Evolutionary conservation across 1,140 invertebrate species (phyloP), one percentile per base, ranked within the genome.

Genomic region (Carposina sasakii): DNA sequence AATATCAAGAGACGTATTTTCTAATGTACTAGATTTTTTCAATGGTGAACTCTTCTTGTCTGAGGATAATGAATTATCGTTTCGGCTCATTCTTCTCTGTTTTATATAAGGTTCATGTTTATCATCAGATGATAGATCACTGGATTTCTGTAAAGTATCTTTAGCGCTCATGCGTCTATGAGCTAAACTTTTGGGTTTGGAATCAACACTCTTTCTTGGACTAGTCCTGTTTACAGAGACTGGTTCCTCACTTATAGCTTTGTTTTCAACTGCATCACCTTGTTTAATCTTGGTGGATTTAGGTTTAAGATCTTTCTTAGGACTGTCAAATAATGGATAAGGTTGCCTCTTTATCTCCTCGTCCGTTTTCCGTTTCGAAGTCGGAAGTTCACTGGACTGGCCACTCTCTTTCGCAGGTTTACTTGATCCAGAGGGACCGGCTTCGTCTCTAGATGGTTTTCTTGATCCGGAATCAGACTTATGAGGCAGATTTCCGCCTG

Each of bases 351-450:
- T 88, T 65, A 89, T 19, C 83, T 88, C 90, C 87, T 91, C 89
- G 81, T 91, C 87, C 87, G 86, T 71, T 89, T 92, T 89, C 89
- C 90, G 87, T 88, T 91, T 60, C 90, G 88, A 55, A 91, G 87
- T 57, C 86, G 86, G 78, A 89, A 82, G 66, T 87, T 87, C 69
- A 84, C 76, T 56, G 86, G 87, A 76, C 77, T 90, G 86, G 77
- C 76, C 62, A 77, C 62, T 70, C 81, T 86, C 82, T 85, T 89
- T 89, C 65, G 87, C 21, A 67, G 54, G 66, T 67, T 83, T 76
- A 67, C 68, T 69, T 63, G 69, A 39, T 57, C 60, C 57, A 78
- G 63, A 43, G 71, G 66, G 23, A 42, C 52, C 28, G 67, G 60
- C 33, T 53, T 81, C 68, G 62, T 78, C 67, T 73, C 87, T 87